A percentile compares a stretch with the other conserved stretches of the same genome.
These are phyloP conservation scores for Eptatretus burgeri DNA, from an alignment of 2,113 vertebrate species.

Conservation along the genomic window DNA sequence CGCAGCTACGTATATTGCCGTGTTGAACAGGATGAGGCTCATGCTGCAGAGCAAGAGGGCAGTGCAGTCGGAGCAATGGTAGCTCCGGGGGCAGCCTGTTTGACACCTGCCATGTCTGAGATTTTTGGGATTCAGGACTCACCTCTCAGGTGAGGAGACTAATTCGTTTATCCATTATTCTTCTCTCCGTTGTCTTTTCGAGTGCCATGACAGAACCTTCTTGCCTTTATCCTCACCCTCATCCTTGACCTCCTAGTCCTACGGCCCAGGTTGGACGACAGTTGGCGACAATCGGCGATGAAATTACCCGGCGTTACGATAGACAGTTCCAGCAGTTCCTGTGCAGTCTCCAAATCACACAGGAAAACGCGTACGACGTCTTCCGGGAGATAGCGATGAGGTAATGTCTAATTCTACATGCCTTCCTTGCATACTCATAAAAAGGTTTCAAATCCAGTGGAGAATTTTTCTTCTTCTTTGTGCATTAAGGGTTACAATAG, in stretches of 20 bases:
- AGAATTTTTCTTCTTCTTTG: background rate
- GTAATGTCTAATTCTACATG: slow-evolving; percentile 13
- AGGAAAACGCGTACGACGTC: slow-evolving; percentile 17
- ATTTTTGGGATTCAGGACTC: background rate
- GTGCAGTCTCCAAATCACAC: slow-evolving; percentile 18
- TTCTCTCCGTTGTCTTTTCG: background rate
- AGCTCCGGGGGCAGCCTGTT: background rate
- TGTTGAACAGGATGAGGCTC: slow-evolving; percentile 20
- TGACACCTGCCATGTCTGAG: background rate
- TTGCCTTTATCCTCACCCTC: background rate
- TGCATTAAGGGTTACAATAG: background rate
- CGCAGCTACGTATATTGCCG: slow-evolving; percentile 22
- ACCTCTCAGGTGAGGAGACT: background rate
- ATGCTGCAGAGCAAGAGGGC: slow-evolving; percentile 12
- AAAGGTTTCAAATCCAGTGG: background rate
- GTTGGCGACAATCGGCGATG: slow-evolving; percentile 27
- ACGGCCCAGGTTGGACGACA: slow-evolving; percentile 20
- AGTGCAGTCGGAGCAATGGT: no score
- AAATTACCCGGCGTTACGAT: slow-evolving; percentile 26
- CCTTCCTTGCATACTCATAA: background rate
- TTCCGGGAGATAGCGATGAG: slow-evolving; percentile 29
- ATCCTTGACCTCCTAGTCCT: slow-evolving; percentile 13
- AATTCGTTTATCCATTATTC: background rate
- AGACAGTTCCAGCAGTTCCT: slow-evolving; percentile 20
- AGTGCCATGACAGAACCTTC: background rate